Percentiles rank a stretch among this genome's conserved stretches.
Evolutionary conservation across 2,113 vertebrate species (phyloP).

Genomic region (Phrynocephalus versicolor): DNA sequence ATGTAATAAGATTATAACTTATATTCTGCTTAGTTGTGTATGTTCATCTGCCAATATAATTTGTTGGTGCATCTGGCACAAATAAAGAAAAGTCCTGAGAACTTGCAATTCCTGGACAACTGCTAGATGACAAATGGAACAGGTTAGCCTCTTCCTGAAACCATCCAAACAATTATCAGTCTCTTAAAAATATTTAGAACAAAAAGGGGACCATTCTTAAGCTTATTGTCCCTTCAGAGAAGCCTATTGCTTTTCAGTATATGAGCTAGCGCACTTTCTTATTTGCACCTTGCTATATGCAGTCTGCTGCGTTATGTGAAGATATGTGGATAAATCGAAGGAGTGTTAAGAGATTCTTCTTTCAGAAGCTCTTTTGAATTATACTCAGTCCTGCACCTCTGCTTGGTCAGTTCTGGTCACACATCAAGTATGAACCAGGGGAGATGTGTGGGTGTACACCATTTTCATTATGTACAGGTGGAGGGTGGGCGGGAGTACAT

Average conservation of each 20-base stretch:
- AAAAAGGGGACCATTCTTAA: neutral
- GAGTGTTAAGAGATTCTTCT: neutral
- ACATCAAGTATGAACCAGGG: too few relatives aligned
- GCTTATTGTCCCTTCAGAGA: neutral
- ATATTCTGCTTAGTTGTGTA: too few relatives aligned
- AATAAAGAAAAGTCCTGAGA: conserved; percentile 10
- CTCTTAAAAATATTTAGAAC: neutral
- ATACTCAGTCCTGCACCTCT: neutral
- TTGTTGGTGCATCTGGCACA: too few relatives aligned
- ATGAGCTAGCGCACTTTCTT: neutral
- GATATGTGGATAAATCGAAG: neutral
- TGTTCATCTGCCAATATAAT: too few relatives aligned
- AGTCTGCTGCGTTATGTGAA: neutral
- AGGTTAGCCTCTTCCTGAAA: neutral
- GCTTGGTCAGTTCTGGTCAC: neutral
- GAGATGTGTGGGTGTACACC: too few relatives aligned
- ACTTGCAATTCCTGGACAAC: neutral
- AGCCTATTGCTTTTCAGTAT: neutral
- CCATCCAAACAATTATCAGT: neutral
- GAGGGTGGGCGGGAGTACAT: too few relatives aligned
- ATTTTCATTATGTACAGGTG: too few relatives aligned
- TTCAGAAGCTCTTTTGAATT: too few relatives aligned
- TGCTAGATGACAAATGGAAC: conserved; percentile 21
- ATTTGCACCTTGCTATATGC: neutral
- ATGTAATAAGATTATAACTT: too few relatives aligned